phyloP scores from a whole-genome alignment of 2,797 vertebrate species.

The Clarias fuscus region DNA sequence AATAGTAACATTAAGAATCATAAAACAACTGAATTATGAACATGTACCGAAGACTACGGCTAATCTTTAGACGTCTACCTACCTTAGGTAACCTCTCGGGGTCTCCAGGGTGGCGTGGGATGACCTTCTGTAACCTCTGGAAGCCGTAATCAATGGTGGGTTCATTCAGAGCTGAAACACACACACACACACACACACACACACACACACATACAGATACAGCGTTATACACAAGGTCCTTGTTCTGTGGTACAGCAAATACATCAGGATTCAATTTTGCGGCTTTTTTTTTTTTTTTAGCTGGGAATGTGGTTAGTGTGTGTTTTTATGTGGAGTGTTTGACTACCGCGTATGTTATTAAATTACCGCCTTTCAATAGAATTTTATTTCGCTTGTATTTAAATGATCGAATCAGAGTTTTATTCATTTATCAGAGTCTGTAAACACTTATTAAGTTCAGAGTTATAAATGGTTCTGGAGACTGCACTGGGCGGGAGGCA shows the following conservation, averaged over 20 bases:
- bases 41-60: background rate
- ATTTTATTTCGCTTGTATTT: constrained; percentile 16
- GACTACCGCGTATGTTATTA: background rate
- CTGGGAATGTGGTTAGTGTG: background rate
- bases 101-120: constrained; percentile 91
- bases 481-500: too few species aligned
- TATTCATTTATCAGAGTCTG: constrained; percentile 6
- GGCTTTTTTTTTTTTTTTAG: background rate
- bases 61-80: constrained; percentile 51
- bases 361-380: background rate
- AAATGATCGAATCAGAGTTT: constrained; percentile 13
- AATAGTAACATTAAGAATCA: too few species aligned
- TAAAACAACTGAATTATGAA: background rate
- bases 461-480: background rate
- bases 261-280: constrained; percentile 1
- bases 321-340: background rate
- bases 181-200: constrained; percentile 13
- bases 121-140: constrained; percentile 94
- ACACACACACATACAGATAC: background rate
- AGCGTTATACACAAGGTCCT: background rate
- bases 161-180: constrained; percentile 84
- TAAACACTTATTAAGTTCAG: background rate
- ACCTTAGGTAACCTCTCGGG: constrained; percentile 95
- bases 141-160: constrained; percentile 97
- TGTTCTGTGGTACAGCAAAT: constrained; percentile 14